Evolutionary conservation across 2,113 vertebrate genomes (phyloP), one percentile per base, ranked within the genome.

Genomic region (Pelusios castaneus): DNA sequence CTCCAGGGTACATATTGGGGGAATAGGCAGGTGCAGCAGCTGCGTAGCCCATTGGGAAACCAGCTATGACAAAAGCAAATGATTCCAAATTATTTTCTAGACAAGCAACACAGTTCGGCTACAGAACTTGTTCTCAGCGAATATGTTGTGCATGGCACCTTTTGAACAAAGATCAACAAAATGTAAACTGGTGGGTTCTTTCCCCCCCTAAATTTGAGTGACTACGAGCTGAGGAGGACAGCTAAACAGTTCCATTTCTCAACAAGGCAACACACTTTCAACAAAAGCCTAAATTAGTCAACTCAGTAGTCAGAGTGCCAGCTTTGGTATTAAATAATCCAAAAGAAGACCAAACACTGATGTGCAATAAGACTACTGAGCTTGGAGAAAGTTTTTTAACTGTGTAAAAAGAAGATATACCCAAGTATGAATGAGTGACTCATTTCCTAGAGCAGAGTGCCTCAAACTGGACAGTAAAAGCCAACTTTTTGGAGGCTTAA

Each of bases 21-120:
- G 98, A 99, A 96, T 99, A 99, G 38, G 99, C 98, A 92, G 99
- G 99, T 95, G 99, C 99, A 95, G 99, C 99, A 11, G 99, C 97
- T 84, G 99, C 99, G 54, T 99, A 99, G 92, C 99, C 99, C 92
- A 99, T 98, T 82, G 99, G 99, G 95, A 99, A 99, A 91, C 99
- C 99, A 96, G 99, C 99, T 99, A 55, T 13, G 89, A 94, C 49
- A 89, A 95, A 89, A 88, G 25, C 97, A 47, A 89, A 90, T 1
- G 94, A 1, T 3, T 3, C 60, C 25, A 83, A 73, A 80, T 97
- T 93, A 97, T 24, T 89, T 87, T 34, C 17, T 17, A 77, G 45
- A 58, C 4, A 21, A 91, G 60, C 10, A 82, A n/a, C 49, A 24
- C 31, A 82, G 34, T 47, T 54, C 27, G 88, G 56, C 34, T 12